phyloP scores from a whole-genome alignment of 2,113 vertebrate species.

The Oostethus manadensis region DNA sequence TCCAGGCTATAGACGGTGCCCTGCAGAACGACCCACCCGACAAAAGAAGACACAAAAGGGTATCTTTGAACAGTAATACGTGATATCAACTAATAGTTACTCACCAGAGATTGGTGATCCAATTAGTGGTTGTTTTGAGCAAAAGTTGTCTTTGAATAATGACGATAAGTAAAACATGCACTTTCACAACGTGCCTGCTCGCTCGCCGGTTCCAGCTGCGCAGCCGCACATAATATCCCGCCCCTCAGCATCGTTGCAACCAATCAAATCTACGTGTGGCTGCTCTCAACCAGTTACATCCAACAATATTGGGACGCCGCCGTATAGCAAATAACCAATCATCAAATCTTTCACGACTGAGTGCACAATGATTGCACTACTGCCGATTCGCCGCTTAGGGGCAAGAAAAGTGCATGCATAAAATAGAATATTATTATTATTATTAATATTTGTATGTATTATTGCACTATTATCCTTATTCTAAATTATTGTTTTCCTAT shows the following conservation, averaged over 20 bases:
- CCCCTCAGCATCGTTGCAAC: background rate
- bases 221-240: conserved; percentile 17
- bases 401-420: conserved; percentile 27
- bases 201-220: conserved; percentile 56
- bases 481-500: too few species aligned
- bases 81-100: background rate
- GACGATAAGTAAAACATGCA: conserved; percentile 16
- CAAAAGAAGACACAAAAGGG: background rate
- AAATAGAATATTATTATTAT: too few species aligned
- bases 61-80: background rate
- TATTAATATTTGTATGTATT: too few species aligned
- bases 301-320: background rate
- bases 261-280: conserved; percentile 19
- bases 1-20: conserved; percentile 9
- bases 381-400: conserved; percentile 11
- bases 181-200: conserved; percentile 63
- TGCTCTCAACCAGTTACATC: conserved; percentile 6
- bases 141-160: conserved; percentile 45
- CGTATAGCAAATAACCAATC: conserved; percentile 20
- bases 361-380: background rate
- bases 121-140: conserved; percentile 12
- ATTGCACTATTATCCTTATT: too few species aligned
- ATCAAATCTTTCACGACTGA: background rate
- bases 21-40: background rate
- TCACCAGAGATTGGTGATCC: conserved; percentile 59